Evolutionary conservation across 2,797 vertebrate genomes (phyloP).

Genomic region (Lerista edwardsae): DNA sequence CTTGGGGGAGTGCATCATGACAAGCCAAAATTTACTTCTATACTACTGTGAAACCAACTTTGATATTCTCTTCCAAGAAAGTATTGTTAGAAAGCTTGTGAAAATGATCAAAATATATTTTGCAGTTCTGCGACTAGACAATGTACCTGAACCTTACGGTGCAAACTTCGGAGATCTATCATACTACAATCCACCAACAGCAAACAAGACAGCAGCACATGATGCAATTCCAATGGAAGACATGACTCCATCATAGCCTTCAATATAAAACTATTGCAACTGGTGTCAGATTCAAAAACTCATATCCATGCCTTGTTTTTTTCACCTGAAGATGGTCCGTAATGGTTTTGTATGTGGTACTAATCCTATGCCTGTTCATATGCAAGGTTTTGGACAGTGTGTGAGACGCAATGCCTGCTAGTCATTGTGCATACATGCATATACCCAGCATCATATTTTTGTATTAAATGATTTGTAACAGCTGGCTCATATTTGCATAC

Average conservation of each 20-base stretch:
- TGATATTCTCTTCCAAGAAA: neutral
- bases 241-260: constrained; percentile 50
- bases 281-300: neutral
- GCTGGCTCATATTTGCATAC: neutral
- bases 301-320: neutral
- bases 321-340: neutral
- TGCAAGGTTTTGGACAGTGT: neutral
- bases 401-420: neutral
- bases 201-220: constrained; percentile 22
- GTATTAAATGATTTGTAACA: neutral
- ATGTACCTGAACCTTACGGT: constrained; percentile 78
- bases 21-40: too few relatives aligned
- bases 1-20: too few relatives aligned
- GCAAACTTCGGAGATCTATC: constrained; percentile 75
- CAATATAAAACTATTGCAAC: constrained; percentile 1
- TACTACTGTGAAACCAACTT: neutral
- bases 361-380: neutral
- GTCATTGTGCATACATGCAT: neutral
- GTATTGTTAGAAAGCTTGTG: neutral
- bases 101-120: neutral
- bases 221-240: constrained; percentile 70
- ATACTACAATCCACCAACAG: constrained; percentile 77
- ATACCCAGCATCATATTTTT: neutral
- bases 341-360: neutral
- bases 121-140: constrained; percentile 86